Evolutionary conservation across 2,888 invertebrate species (phyloP), one percentile per base, ranked within the genome.

Genomic region (Mylabris sibirica): DNA sequence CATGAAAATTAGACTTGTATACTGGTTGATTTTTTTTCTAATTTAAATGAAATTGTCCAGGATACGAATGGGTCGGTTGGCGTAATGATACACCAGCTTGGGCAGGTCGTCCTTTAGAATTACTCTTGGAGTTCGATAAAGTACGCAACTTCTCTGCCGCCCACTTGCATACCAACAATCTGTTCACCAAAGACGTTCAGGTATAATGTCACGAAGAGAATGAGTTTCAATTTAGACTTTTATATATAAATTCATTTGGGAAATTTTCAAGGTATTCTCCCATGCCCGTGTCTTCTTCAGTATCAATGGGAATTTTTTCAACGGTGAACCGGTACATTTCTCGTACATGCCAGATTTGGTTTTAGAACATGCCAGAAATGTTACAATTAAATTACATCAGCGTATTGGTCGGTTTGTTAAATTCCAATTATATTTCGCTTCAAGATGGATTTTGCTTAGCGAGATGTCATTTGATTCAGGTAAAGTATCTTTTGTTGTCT

Each of bases 51-150:
- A 4, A 6, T 44, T 44, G 82, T 85, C 22, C 80, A 90, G 93
- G 93, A 69, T 92, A 93, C 82, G 93, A 93, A 83, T 95, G 94
- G 94, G 89, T 95, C 63, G 94, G 94, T 64, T 95, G 94, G 94
- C 87, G 90, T 78, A 92, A 91, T 78, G 90, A 91, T 80, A 89
- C 90, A 17, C 86, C 88, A 41, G 89, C 87, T 57, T 86, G 89
- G 84, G 81, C 88, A 64, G 89, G 89, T 63, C 87, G 87, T 75
- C 91, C 91, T 17, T 87, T 95, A 38, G 92, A 92, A 83, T 89
- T 95, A 70, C 87, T 90, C 60, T 94, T 94, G 84, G 92, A 92
- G 83, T 95, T 95, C 84, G 93, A 93, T 84, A 87, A 87, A 74
- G 89, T 91, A 64, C 87, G 93, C 69, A 93, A 93, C 85, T 94